Evolutionary conservation across 1,140 invertebrate species (phyloP).

Genomic region (Nixonia krombeini): DNA sequence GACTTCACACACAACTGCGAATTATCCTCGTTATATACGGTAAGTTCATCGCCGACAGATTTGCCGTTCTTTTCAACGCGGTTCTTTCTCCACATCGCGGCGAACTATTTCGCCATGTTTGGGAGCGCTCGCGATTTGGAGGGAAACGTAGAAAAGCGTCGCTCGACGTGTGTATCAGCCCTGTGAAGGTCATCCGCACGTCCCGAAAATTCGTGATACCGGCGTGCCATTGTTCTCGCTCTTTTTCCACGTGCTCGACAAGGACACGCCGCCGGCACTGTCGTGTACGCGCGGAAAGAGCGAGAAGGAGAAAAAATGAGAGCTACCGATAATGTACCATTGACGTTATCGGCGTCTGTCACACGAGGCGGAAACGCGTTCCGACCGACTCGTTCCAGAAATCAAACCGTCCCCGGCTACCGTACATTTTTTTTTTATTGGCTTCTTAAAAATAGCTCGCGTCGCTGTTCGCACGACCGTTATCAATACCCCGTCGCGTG

Average conservation of each 20-base stretch:
- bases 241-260: slow-evolving; percentile 14
- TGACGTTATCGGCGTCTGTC: too few species aligned
- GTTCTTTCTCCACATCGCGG: background rate
- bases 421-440: too few species aligned
- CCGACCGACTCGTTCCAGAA: too few species aligned
- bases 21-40: slow-evolving; percentile 44
- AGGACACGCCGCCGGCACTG: slow-evolving; percentile 7
- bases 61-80: background rate
- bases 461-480: too few species aligned
- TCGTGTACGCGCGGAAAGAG: slow-evolving; percentile 6
- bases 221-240: slow-evolving; percentile 11
- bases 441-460: too few species aligned
- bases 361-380: too few species aligned
- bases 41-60: too few species aligned
- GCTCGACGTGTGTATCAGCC: background rate
- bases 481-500: too few species aligned
- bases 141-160: slow-evolving; percentile 2
- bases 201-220: slow-evolving; percentile 12
- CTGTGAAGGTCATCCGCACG: slow-evolving; percentile 18
- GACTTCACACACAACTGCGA: slow-evolving; percentile 31
- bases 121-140: too few species aligned
- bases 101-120: slow-evolving; percentile 1
- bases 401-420: too few species aligned
- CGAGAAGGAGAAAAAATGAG: too few species aligned
- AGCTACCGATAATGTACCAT: too few species aligned